Conservation (phyloP, 2,113 vertebrate genomes). For the Progne subis region DNA sequence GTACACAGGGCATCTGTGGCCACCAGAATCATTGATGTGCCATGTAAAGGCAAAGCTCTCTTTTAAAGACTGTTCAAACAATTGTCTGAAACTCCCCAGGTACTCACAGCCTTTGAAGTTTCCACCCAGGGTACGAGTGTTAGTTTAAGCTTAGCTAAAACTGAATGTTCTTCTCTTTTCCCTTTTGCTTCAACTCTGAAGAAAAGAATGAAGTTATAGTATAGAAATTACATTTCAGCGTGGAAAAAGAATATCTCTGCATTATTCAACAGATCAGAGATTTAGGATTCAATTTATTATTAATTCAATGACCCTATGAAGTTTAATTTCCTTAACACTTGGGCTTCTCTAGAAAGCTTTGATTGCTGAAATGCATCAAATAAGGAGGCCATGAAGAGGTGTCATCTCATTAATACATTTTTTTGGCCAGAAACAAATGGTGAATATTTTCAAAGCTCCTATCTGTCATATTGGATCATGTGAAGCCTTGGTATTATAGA, state of each 20-base stretch:
- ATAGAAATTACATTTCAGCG: background rate
- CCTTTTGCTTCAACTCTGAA: background rate
- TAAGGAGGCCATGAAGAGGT: conserved; percentile 5
- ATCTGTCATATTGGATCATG: conserved; percentile 52
- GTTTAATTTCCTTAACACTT: conserved; percentile 19
- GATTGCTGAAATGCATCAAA: conserved; percentile 27
- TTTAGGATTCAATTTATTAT: background rate
- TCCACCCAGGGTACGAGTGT: background rate
- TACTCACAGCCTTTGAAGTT: background rate
- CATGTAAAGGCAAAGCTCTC: background rate
- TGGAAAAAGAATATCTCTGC: background rate
- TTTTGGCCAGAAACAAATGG: conserved; percentile 41
- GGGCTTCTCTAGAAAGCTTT: conserved; percentile 17
- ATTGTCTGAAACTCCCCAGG: background rate
- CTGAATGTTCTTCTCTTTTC: background rate
- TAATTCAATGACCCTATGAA: background rate
- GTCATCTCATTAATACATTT: conserved; percentile 9
- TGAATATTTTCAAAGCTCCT: conserved; percentile 52
- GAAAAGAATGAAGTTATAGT: background rate
- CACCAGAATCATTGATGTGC: background rate
- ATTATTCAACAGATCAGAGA: background rate
- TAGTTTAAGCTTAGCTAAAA: background rate
- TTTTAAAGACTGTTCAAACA: background rate
- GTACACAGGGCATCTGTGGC: background rate
- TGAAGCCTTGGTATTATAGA: conserved; percentile 37